phyloP scores from a whole-genome alignment of 2,888 invertebrate genomes.

The Drosophila setosimentum region DNA sequence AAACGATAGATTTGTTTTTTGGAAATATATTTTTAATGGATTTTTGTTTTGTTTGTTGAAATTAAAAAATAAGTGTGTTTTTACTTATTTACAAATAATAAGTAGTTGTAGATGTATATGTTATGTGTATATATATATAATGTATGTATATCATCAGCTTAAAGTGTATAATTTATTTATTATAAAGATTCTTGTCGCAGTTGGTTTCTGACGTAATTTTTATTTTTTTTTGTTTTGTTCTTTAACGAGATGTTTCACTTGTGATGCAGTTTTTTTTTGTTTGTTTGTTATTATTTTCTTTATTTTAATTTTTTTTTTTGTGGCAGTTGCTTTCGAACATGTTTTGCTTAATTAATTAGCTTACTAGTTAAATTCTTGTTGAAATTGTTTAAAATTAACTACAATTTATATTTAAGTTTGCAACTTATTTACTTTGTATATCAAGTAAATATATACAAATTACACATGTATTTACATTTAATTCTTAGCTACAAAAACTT shows the following conservation, averaged over 20 bases:
- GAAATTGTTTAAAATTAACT: constrained; percentile 78
- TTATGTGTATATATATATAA: constrained; percentile 57
- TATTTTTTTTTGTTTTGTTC: constrained; percentile 29
- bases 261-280: constrained; percentile 36
- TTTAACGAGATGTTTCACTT: constrained; percentile 57
- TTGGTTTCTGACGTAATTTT: constrained; percentile 29
- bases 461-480: constrained; percentile 78
- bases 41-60: constrained; percentile 67
- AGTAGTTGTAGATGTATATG: constrained; percentile 68
- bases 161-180: constrained; percentile 65
- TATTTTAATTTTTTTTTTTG: constrained; percentile 54
- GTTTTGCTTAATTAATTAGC: constrained; percentile 65
- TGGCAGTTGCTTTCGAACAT: constrained; percentile 69
- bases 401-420: constrained; percentile 71
- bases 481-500: constrained; percentile 70
- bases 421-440: constrained; percentile 76
- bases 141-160: constrained; percentile 46
- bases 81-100: constrained; percentile 79
- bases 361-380: constrained; percentile 72
- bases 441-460: constrained; percentile 78
- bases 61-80: constrained; percentile 65
- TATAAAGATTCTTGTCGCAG: constrained; percentile 64
- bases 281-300: constrained; percentile 35
- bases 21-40: constrained; percentile 75
- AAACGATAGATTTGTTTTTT: constrained; percentile 55